phyloP scores from a whole-genome alignment of 1,140 invertebrate genomes.

The Cydia pomonella region DNA sequence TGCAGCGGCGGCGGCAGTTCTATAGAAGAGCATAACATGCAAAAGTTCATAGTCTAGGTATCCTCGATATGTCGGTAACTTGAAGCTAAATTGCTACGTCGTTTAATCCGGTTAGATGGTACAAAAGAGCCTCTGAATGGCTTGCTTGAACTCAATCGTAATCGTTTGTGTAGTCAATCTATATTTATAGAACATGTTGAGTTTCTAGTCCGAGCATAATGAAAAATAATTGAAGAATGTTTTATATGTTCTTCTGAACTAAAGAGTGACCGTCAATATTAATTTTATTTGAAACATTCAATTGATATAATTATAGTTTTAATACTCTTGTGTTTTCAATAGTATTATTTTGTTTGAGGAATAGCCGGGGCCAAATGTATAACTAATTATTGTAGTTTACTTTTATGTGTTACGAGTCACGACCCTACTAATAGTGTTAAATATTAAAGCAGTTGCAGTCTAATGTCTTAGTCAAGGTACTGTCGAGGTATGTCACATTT shows the following conservation, averaged over 20 bases:
- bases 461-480: conserved; percentile 8
- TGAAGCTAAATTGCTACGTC: conserved; percentile 6
- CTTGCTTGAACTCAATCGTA: background rate
- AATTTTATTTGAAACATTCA: background rate
- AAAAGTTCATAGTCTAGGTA: background rate
- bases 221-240: background rate
- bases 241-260: background rate
- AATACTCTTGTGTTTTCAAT: background rate
- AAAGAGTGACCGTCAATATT: background rate
- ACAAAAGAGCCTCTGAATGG: conserved; percentile 4
- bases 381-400: background rate
- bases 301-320: background rate
- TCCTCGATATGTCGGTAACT: background rate
- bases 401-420: conserved; percentile 17
- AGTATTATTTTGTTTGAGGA: background rate
- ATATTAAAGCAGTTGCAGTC: background rate
- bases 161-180: background rate
- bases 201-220: background rate
- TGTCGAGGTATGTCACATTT: conserved; percentile 42
- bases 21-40: background rate
- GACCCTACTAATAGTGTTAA: background rate
- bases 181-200: background rate
- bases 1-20: no score
- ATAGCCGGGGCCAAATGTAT: background rate
- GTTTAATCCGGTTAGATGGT: background rate